Percentiles rank a stretch among this genome's conserved stretches.
phyloP scores from a whole-genome alignment of 2,888 invertebrate genomes.

The Agonopterix subpropinquella region DNA sequence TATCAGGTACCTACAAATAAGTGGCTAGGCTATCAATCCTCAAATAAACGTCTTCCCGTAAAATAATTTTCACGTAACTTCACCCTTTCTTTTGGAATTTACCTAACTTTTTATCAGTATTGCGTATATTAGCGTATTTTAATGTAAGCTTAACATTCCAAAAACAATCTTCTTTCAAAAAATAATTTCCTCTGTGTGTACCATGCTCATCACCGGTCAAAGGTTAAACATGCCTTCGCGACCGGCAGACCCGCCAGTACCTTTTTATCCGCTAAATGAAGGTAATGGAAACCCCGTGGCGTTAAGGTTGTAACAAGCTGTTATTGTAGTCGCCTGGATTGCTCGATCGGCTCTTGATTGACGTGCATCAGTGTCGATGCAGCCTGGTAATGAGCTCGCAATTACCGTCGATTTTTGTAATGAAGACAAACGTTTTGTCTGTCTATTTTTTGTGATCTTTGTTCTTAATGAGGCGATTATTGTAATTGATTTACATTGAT shows the following conservation, averaged over 20 bases:
- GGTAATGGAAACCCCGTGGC: constrained; percentile 16
- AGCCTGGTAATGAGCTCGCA: constrained; percentile 51
- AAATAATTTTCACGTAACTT: too few relatives aligned
- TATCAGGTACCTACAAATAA: too few relatives aligned
- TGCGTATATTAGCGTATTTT: too few relatives aligned
- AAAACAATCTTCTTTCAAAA: too few relatives aligned
- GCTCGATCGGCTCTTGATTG: constrained; percentile 45
- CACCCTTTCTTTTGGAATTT: too few relatives aligned
- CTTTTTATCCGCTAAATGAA: constrained; percentile 15
- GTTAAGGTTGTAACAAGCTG: constrained; percentile 9
- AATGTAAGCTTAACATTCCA: too few relatives aligned
- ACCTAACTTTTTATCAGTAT: too few relatives aligned
- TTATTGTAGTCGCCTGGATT: constrained; percentile 31
- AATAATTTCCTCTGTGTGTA: constrained; percentile 10
- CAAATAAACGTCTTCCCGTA: too few relatives aligned
- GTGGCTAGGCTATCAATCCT: too few relatives aligned
- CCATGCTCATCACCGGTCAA: constrained; percentile 3
- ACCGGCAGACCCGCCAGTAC: constrained; percentile 7
- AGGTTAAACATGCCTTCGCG: constrained; percentile 16
- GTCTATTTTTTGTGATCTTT: constrained; percentile 11
- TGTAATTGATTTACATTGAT: not conserved
- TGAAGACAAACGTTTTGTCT: constrained; percentile 39
- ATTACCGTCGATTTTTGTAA: constrained; percentile 45
- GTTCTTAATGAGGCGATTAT: constrained; percentile 11
- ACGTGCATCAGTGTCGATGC: constrained; percentile 54